Conservation (phyloP, 1,140 invertebrate genomes). For the Melitaea cinxia region DNA sequence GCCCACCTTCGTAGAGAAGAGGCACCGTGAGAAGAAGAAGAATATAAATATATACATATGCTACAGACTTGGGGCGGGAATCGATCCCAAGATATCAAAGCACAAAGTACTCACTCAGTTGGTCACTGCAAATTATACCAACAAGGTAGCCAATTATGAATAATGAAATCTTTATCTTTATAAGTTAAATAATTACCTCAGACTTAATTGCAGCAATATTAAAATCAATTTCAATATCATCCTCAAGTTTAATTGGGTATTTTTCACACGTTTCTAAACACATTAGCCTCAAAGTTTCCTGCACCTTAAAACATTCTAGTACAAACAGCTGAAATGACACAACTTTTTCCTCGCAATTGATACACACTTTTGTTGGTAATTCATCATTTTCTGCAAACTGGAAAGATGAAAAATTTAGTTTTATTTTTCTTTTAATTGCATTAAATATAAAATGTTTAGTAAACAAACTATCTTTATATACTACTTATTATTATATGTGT, state of each 20-base stretch:
- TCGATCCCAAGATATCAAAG: too few species aligned
- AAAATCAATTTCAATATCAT: constrained; percentile 36
- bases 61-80: too few species aligned
- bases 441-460: too few species aligned
- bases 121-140: too few species aligned
- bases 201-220: constrained; percentile 52
- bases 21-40: too few species aligned
- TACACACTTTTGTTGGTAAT: constrained; percentile 67
- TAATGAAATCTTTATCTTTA: too few species aligned
- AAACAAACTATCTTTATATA: too few species aligned
- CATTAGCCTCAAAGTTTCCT: constrained; percentile 63
- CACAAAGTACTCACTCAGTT: too few species aligned
- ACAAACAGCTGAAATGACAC: constrained; percentile 71
- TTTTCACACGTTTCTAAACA: constrained; percentile 43
- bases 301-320: constrained; percentile 68
- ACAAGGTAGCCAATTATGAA: too few species aligned
- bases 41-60: too few species aligned
- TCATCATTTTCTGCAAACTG: constrained; percentile 62
- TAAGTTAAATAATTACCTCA: constrained; percentile 48
- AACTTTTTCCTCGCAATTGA: constrained; percentile 75
- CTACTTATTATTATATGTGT: too few species aligned
- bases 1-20: too few species aligned
- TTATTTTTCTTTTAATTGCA: background rate
- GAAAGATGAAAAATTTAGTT: constrained; percentile 26
- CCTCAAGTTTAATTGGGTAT: constrained; percentile 54